A percentile compares a stretch with the other conserved stretches of the same genome.
Conservation (phyloP, 92 coral and sea anemone genomes). For the Muricea muricata region DNA sequence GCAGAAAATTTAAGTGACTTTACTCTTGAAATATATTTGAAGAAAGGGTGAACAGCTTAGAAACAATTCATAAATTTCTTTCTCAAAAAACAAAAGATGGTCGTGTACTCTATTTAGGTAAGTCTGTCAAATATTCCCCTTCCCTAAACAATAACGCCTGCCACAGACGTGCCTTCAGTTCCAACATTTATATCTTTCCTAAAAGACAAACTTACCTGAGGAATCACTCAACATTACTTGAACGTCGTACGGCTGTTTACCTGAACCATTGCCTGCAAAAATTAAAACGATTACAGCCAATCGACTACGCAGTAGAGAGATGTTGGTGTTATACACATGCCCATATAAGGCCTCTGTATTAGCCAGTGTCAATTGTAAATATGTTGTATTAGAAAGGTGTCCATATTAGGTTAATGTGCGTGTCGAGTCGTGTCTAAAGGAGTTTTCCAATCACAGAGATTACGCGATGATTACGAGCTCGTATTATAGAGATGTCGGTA, state of each 20-base stretch:
- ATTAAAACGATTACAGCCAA: neutral
- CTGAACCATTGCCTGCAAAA: conserved; percentile 67
- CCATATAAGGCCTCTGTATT: neutral
- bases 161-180: too few relatives aligned
- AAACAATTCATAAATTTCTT: neutral
- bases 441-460: too few relatives aligned
- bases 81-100: neutral
- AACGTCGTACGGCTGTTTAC: conserved; percentile 60
- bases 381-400: too few relatives aligned
- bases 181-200: neutral
- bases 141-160: too few relatives aligned
- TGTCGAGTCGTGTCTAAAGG: too few relatives aligned
- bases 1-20: too few relatives aligned
- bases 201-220: conserved; percentile 37
- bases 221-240: conserved; percentile 54
- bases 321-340: neutral
- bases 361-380: too few relatives aligned
- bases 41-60: neutral
- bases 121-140: too few relatives aligned
- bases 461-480: too few relatives aligned
- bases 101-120: neutral
- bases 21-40: neutral
- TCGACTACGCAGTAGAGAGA: neutral
- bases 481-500: too few relatives aligned
- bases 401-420: too few relatives aligned